phyloP scores from a whole-genome alignment of 1,140 invertebrate genomes.

The Cherax quadricarinatus region DNA sequence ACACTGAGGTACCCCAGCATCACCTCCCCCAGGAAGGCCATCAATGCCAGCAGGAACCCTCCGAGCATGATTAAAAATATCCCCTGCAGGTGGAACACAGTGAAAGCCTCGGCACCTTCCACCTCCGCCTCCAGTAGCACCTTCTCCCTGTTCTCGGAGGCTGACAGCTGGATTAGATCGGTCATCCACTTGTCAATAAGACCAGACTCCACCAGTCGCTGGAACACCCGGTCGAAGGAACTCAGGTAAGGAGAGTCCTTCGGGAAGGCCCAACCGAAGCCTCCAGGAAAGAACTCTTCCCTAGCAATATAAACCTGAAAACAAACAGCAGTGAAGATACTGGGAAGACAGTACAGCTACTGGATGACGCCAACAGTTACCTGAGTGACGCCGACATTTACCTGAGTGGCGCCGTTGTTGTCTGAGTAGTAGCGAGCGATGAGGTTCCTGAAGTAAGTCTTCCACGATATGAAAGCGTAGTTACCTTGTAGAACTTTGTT shows the following conservation, averaged over 20 bases:
- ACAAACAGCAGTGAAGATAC: neutral
- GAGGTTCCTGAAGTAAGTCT: constrained; percentile 58
- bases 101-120: constrained; percentile 37
- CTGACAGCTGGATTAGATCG: constrained; percentile 54
- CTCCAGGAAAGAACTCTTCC: constrained; percentile 55
- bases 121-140: constrained; percentile 11
- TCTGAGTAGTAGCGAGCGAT: constrained; percentile 62
- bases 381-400: constrained; percentile 34
- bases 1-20: neutral
- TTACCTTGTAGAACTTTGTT: constrained; percentile 23
- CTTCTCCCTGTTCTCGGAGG: constrained; percentile 10
- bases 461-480: constrained; percentile 68
- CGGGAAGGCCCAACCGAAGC: constrained; percentile 63
- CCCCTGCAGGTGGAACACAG: constrained; percentile 64
- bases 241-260: constrained; percentile 50
- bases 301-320: constrained; percentile 55
- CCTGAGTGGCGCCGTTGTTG: constrained; percentile 28
- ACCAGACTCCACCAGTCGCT: constrained; percentile 53
- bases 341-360: too few relatives aligned
- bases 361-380: neutral
- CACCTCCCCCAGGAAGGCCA: constrained; percentile 21
- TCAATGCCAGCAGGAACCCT: neutral
- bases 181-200: constrained; percentile 59
- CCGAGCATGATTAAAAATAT: constrained; percentile 32
- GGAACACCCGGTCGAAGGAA: constrained; percentile 51